Evolutionary conservation across 37 sponge, comb jelly and placozoan species (phyloP).

Genomic region (Theonella swinhoei): DNA sequence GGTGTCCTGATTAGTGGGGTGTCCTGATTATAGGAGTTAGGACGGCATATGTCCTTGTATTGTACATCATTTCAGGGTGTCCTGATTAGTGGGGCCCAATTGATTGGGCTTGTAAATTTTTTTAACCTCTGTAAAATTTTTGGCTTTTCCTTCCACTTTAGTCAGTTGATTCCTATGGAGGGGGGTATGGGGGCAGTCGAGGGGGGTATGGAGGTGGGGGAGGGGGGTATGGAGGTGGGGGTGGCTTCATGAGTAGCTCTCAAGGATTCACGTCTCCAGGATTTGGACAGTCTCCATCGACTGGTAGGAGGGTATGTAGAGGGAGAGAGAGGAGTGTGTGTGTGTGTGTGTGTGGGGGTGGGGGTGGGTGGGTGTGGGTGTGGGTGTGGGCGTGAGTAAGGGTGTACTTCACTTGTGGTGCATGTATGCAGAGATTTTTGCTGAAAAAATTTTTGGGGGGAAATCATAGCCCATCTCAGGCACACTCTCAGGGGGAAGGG

Average conservation of each 20-base stretch:
- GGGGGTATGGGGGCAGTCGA: slow-evolving; percentile 5
- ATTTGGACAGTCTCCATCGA: slow-evolving; percentile 1
- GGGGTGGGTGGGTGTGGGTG: too few relatives aligned
- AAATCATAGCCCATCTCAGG: neutral
- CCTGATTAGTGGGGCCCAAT: too few relatives aligned
- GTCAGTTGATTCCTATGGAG: slow-evolving; percentile 39
- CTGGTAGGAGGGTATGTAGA: slow-evolving; percentile 7
- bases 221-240: neutral
- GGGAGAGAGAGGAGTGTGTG: too few relatives aligned
- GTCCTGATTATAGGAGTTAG: too few relatives aligned
- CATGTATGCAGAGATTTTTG: too few relatives aligned
- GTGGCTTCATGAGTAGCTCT: slow-evolving; percentile 40
- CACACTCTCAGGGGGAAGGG: neutral
- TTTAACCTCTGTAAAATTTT: neutral
- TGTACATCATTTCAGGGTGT: too few relatives aligned
- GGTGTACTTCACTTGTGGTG: too few relatives aligned
- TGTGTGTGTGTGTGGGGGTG: too few relatives aligned
- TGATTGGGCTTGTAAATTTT: neutral
- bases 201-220: slow-evolving; percentile 5
- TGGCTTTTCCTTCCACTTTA: neutral
- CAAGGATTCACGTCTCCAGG: slow-evolving; percentile 57
- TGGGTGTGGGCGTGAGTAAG: too few relatives aligned
- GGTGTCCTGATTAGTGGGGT: too few relatives aligned
- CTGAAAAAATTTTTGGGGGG: neutral
- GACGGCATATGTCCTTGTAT: too few relatives aligned